These are phyloP conservation scores for Clanis bilineata DNA, from an alignment of 2,888 invertebrate genomes.

Conservation along the genomic window DNA sequence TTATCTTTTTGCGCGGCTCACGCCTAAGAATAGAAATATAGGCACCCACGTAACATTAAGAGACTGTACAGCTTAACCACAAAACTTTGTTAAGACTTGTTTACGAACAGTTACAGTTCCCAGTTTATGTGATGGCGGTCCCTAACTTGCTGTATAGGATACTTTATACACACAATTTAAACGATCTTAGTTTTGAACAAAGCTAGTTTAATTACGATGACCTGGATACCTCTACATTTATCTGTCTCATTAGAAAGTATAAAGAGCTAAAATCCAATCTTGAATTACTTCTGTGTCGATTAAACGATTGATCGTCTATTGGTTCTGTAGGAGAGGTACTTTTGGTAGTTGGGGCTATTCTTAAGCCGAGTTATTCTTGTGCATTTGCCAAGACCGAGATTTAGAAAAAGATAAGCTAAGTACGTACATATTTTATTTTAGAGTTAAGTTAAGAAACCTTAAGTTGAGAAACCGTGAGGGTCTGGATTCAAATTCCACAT, in stretches of 20 bases:
- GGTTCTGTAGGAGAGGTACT: neutral
- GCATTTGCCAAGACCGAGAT: no score
- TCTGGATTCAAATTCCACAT: no score
- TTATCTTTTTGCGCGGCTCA: slow-evolving; percentile 50
- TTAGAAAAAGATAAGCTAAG: no score
- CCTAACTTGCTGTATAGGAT: slow-evolving; percentile 49
- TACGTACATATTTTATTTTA: no score
- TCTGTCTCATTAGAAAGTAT: neutral
- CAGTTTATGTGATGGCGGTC: slow-evolving; percentile 68
- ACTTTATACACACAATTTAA: slow-evolving; percentile 52
- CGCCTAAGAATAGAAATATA: slow-evolving; percentile 52
- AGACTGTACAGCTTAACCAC: slow-evolving; percentile 67
- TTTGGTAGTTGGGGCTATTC: no score
- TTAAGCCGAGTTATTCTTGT: no score
- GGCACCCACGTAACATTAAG: slow-evolving; percentile 47
- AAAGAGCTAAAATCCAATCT: neutral
- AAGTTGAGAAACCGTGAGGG: no score
- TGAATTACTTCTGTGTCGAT: neutral
- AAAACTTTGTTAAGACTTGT: slow-evolving; percentile 75
- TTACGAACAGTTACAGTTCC: slow-evolving; percentile 65
- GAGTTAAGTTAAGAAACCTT: no score
- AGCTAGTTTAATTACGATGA: slow-evolving; percentile 35
- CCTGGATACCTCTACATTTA: slow-evolving; percentile 1
- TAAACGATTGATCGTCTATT: neutral
- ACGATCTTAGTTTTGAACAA: slow-evolving; percentile 53